Evolutionary conservation across 1,140 invertebrate species (phyloP), one percentile per base, ranked within the genome.

Genomic region (Mizuhopecten yessoensis): DNA sequence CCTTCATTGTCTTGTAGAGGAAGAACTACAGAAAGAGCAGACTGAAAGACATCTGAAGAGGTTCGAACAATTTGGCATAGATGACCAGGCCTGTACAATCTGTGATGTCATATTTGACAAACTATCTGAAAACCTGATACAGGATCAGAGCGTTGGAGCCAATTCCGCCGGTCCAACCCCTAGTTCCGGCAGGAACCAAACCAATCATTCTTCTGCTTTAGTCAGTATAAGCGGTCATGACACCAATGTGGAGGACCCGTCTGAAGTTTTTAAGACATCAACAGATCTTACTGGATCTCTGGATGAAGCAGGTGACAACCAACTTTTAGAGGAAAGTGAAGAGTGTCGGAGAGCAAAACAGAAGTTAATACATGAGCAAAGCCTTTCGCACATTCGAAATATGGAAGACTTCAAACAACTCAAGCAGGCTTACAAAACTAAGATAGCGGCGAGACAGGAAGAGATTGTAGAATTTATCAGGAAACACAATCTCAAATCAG

Each of bases 41-140:
- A n/a, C n/a, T n/a, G n/a, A n/a, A 34, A 34, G 34, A 20, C 34
- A 42, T 33, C 49, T 86, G 3, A 87, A 91, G 33, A 42, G 92
- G 87, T 92, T 94, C 42, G 45, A 34, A n/a, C 86, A 75, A 33
- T 90, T 88, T 57, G 87, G 49, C 11, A 49, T 93, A 10, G 91
- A 88, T 34, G 88, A 93, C 20, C 88, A 34, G 13, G 91, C 90
- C 42, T 94, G 94, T 91, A 93, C 92, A n/a, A 88, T 93, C 20
- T 93, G 94, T 91, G 91, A 89, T 33, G 89, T 89, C 42, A 49
- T 39, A 0, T 93, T 93, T 87, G 86, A 87, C 20, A 23, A 15
- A 34, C 13, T 7, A 1, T 7, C 86, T 42, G 49, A 33, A 20
- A 87, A 42, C 23, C 33, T 39, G 29, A 15, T 33, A 39, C 33